These are phyloP conservation scores for Rhodeus uyekii DNA, from an alignment of 2,797 vertebrate species.

Conservation along the genomic window DNA sequence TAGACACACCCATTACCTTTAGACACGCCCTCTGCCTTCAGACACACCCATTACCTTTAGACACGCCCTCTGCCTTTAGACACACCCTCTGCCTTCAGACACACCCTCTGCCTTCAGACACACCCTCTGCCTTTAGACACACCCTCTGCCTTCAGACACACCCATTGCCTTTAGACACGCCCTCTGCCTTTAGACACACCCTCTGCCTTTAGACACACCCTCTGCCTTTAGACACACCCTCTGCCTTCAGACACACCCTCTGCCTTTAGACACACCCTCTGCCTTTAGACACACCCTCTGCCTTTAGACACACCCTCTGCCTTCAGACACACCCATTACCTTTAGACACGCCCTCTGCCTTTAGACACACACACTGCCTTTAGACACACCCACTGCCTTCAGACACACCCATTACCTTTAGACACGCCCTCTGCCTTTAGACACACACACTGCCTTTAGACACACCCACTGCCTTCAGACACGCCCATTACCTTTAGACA, in stretches of 20 bases:
- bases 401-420: no score
- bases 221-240: accelerated
- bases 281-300: not conserved
- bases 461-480: no score
- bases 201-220: accelerated
- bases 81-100: accelerated
- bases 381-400: no score
- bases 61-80: not conserved
- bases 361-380: not conserved
- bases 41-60: accelerated
- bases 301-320: accelerated
- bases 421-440: no score
- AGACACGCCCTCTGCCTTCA: accelerated
- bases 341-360: no score
- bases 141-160: not conserved
- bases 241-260: accelerated
- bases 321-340: accelerated
- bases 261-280: no score
- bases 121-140: accelerated
- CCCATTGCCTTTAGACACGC: accelerated
- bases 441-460: no score
- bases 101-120: not conserved
- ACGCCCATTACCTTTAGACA: no score
- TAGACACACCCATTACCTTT: not conserved
- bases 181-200: no score